Percentiles rank a stretch among this genome's conserved stretches.
Conservation (phyloP, 2,113 vertebrate genomes). For the Oenanthe melanoleuca region DNA sequence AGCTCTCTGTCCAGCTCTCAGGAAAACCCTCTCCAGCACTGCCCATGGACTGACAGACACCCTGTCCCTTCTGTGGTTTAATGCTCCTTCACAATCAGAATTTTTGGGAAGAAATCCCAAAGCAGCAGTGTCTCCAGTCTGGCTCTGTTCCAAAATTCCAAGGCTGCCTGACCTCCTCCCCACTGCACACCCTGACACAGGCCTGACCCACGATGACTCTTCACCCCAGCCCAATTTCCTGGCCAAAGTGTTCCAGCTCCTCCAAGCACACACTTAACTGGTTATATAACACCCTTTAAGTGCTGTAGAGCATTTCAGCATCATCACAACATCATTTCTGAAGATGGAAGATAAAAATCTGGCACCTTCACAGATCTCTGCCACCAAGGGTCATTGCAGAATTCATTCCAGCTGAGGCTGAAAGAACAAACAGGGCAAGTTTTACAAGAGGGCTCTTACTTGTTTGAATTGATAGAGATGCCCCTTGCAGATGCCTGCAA, state of each 20-base stretch:
- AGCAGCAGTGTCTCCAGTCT: not conserved
- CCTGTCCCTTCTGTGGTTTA: not conserved
- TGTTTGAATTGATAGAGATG: not conserved
- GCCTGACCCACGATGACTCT: not conserved
- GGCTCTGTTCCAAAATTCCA: not conserved
- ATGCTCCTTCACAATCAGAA: not conserved
- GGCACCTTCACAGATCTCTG: not conserved
- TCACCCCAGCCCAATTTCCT: not conserved
- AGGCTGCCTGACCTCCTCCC: not conserved
- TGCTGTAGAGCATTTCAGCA: not conserved
- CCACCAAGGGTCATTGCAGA: not conserved
- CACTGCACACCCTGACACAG: not conserved
- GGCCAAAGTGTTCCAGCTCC: not conserved
- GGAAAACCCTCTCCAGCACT: not conserved
- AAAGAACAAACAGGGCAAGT: not conserved
- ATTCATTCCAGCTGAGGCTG: not conserved
- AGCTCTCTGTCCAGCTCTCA: not conserved
- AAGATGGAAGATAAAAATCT: not conserved
- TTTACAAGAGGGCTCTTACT: not conserved
- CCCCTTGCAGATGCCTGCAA: not conserved
- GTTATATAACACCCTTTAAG: slow-evolving; percentile 8
- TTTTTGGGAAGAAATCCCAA: not conserved
- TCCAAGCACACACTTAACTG: not conserved
- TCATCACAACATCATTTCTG: not conserved
- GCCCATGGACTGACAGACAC: accelerated